These are phyloP conservation scores for Drosophila willistoni DNA, from an alignment of 1,140 invertebrate species.

Conservation along the genomic window DNA sequence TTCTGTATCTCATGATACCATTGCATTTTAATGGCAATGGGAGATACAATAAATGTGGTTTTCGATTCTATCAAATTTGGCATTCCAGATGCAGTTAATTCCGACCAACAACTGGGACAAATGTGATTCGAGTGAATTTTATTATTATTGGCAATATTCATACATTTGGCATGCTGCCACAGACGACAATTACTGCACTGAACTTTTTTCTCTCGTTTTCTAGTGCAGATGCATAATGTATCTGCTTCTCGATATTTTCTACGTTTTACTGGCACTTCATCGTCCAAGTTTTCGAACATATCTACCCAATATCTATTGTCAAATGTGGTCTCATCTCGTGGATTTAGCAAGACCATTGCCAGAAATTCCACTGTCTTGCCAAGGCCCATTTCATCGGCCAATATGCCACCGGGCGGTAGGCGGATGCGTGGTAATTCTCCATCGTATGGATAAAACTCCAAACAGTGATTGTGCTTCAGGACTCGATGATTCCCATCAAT, in stretches of 20 bases:
- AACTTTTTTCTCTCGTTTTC: background rate
- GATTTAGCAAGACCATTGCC: slow-evolving; percentile 87
- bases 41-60: slow-evolving; percentile 91
- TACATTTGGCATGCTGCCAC: slow-evolving; percentile 67
- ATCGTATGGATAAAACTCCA: slow-evolving; percentile 50
- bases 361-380: slow-evolving; percentile 93
- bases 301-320: slow-evolving; percentile 40
- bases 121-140: slow-evolving; percentile 37
- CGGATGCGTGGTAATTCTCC: slow-evolving; percentile 28
- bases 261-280: slow-evolving; percentile 49
- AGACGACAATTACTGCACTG: slow-evolving; percentile 54
- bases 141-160: slow-evolving; percentile 5
- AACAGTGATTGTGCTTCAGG: slow-evolving; percentile 84
- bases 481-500: slow-evolving; percentile 37
- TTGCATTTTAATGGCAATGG: slow-evolving; percentile 87
- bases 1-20: slow-evolving; percentile 90
- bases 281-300: slow-evolving; percentile 23
- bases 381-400: slow-evolving; percentile 94
- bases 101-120: slow-evolving; percentile 74
- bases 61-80: slow-evolving; percentile 83
- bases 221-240: slow-evolving; percentile 55
- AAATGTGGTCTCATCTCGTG: slow-evolving; percentile 55
- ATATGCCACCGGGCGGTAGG: slow-evolving; percentile 88
- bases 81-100: slow-evolving; percentile 2
- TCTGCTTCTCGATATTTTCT: background rate